Evolutionary conservation across 2,113 vertebrate species (phyloP).

Genomic region (Nothocercus nigrocapillus): DNA sequence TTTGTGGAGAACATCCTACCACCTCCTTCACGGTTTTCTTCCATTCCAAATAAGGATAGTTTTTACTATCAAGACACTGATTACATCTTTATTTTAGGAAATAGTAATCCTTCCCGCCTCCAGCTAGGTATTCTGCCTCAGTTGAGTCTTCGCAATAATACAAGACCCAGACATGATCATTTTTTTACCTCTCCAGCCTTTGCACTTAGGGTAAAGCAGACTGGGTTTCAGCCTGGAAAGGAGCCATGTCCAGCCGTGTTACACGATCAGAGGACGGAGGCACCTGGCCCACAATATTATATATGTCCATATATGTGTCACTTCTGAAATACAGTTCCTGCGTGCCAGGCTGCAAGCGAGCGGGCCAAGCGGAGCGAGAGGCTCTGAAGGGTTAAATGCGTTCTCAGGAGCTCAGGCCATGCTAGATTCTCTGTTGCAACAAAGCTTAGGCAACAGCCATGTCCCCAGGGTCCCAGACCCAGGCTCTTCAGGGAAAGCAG

Average conservation of each 20-base stretch:
- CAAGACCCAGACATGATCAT: neutral
- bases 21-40: neutral
- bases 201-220: neutral
- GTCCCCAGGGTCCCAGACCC: neutral
- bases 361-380: neutral
- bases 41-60: neutral
- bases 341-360: neutral
- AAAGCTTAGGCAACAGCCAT: neutral
- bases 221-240: neutral
- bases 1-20: neutral
- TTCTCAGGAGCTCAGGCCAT: neutral
- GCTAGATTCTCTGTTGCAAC: neutral
- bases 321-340: neutral
- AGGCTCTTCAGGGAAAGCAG: neutral
- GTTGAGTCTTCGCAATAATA: neutral
- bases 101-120: neutral
- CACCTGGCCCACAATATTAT: neutral
- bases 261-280: neutral
- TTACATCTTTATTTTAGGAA: neutral
- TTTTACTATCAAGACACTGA: neutral
- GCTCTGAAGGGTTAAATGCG: neutral
- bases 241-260: fast-evolving
- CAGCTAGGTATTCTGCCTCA: neutral
- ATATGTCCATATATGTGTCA: neutral
- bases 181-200: fast-evolving